Base-by-base conservation (phyloP, 2,888 invertebrate genomes). In the Aromia moschata region DNA sequence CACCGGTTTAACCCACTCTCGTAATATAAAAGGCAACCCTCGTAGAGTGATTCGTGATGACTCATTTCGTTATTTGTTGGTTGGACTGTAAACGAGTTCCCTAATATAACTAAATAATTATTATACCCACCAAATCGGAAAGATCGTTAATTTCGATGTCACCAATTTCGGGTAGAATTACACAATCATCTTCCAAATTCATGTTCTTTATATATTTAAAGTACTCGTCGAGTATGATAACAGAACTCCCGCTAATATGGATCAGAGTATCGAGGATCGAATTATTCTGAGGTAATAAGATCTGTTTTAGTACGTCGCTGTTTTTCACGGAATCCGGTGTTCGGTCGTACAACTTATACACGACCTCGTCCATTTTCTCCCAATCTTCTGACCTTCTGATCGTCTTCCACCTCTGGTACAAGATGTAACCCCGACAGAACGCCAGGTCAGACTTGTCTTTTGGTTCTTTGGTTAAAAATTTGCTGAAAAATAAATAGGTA, bases 321-420 rank as follows among this genome's bases (percentile, higher is more conserved):
- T 55, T 68, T 45, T 59, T 60, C 25, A 73, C 55, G n/a, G 60
- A 69, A 30, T 70, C 68, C 2, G 67, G 55, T 0, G 60, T 65
- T 56, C 66, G 63, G 7, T 60, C 52, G 60, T 70, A 75, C 41
- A 65, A 65, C 45, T 62, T 64, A 18, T 67, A 70, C 60, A 76
- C 56, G 15, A 68, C 53, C 17, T 67, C 56, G 30, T 73, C 70
- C 64, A 74, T 70, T 20, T 52, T 49, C 33, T 56, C 38, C 65
- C 68, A 65, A 5, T 61, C 60, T 11, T 63, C 61, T 1, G 49
- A 11, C 40, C 52, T 52, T 17, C 56, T 33, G 1, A 70, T 59
- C 25, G 55, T 68, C 54, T 76, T 75, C 70, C 73, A 75, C 45
- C 70, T 73, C 57, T 74, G 68, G 57, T 71, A 74, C 7, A 73